Evolutionary conservation across 2,797 vertebrate genomes (phyloP), one percentile per base, ranked within the genome.

Genomic region (Pipistrellus kuhlii): DNA sequence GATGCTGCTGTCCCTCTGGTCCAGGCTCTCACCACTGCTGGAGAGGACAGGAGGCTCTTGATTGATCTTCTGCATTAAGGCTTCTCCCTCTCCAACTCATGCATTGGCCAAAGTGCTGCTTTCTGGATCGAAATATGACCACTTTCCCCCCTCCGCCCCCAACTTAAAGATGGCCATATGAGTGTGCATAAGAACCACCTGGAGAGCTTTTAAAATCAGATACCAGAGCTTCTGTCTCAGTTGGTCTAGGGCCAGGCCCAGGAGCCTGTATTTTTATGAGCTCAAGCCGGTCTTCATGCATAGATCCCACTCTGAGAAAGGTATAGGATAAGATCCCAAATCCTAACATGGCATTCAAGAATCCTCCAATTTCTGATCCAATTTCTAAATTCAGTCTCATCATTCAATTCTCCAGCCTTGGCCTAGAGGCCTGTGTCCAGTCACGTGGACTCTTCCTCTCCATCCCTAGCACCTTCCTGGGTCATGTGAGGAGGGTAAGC

Each of bases 61-160:
- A 64, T 3, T 41, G 41, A 64, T 46, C 18, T 8, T 48, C 41
- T 14, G 20, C 25, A 53, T 86, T 2, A 11, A 84, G 66, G 55
- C 66, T 71, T 84, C 27, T 8, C 25, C 23, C 4, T 89, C 23
- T 69, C 35, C 51, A 68, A 21, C 32, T 59, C 73, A 83, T 57
- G 15, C 41, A 7, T 25, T 62, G 8, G 78, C 92, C 64, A 38
- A 68, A 86, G 69, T 48, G 68, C 59, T 51, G 3, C 41, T 92
- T 90, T 96, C 75, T 86, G 75, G 59, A 66, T 59, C 66, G 23
- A n/a, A 53, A 57, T 88, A 30, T 86, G 55, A 32, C 46, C 15
- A 14, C 17, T 20, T 35, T 2, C 25, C 27, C 2, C 12, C 59
- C 27, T 15, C 38, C 4, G 38, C 32, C 57, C 57, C 30, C 41